These are phyloP conservation scores for Erinaceus europaeus DNA, from an alignment of 2,113 vertebrate species.

Conservation along the genomic window DNA sequence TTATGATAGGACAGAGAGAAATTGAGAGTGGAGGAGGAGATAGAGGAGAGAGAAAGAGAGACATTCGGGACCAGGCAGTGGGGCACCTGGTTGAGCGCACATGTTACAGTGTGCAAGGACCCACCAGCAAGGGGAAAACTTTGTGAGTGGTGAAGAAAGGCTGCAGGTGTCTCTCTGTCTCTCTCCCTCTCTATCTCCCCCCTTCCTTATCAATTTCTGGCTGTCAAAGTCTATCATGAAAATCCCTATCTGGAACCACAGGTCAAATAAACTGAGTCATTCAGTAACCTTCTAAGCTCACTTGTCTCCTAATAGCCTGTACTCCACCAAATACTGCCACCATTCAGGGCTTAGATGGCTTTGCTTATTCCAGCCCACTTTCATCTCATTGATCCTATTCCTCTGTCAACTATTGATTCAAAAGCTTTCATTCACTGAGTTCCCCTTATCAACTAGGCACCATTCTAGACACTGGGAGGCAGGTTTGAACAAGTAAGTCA, in stretches of 20 bases:
- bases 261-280: background rate
- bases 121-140: no score
- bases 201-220: no score
- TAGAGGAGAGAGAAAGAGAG: no score
- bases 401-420: background rate
- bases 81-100: no score
- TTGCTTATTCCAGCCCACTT: background rate
- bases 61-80: no score
- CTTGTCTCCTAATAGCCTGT: background rate
- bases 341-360: background rate
- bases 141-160: no score
- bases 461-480: background rate
- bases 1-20: no score
- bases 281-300: background rate
- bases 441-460: background rate
- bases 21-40: no score
- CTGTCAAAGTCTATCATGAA: background rate
- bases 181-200: no score
- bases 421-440: slow-evolving; percentile 7
- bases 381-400: background rate
- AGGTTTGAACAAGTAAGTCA: background rate
- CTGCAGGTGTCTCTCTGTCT: no score
- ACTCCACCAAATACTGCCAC: background rate
- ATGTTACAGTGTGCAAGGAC: no score
- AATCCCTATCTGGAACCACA: background rate